Evolutionary conservation across 2,888 invertebrate species (phyloP), one percentile per base, ranked within the genome.

Genomic region (Latheticus oryzae): DNA sequence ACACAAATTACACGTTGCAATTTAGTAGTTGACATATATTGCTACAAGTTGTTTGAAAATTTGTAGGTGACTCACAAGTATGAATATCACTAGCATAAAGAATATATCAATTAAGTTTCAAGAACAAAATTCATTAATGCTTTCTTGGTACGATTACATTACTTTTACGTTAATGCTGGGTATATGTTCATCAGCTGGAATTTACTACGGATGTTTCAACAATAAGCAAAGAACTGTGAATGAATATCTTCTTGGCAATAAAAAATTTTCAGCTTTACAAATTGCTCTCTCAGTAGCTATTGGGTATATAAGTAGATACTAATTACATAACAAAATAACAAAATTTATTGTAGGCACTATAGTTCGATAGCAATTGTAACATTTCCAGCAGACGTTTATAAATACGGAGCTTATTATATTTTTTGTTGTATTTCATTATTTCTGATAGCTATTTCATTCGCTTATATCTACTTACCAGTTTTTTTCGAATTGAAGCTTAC

Each of bases 241-340:
- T n/a, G 11, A 28, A 2, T 19, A 19, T 19, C 5, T 19, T 5
- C 3, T 19, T 3, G 21, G 21, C 4, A 5, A 19, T 5, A 19
- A 19, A 5, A 19, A 19, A 19, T 5, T 5, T 3, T 5, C 3
- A 19, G 21, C 21, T 19, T 3, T 19, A 19, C 21, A 3, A 5
- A 5, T 19, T 33, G 84, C 87, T 30, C 83, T 87, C 70, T 86
- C 87, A 5, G 82, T 85, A 1, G 76, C 82, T 5, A 5, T 19
- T 3, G 5, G 21, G 21, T 19, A n/a, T n/a, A n/a, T n/a, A n/a
- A n/a, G n/a, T n/a, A n/a, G n/a, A n/a, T n/a, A n/a, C n/a, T n/a
- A n/a, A n/a, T n/a, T n/a, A n/a, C n/a, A n/a, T n/a, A n/a, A n/a
- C n/a, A n/a, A n/a, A n/a, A n/a, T n/a, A n/a, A n/a, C n/a, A n/a